Percentiles rank a stretch among this genome's conserved stretches.
phyloP scores from a whole-genome alignment of 2,888 invertebrate species.

The Belgica antarctica region DNA sequence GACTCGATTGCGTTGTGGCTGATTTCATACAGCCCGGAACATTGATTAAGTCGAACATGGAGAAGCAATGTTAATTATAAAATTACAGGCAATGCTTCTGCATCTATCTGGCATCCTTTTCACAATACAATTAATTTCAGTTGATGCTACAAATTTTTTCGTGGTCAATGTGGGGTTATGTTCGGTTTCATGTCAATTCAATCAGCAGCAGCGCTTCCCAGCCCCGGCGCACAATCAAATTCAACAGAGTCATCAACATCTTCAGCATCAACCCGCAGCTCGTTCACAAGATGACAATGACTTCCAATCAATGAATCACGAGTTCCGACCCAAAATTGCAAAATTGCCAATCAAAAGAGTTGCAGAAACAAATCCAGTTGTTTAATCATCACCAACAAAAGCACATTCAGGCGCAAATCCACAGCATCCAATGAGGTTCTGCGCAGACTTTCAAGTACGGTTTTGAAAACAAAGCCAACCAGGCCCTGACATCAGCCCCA shows the following conservation, averaged over 20 bases:
- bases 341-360: conserved; percentile 28
- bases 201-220: conserved; percentile 11
- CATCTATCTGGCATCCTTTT: no score
- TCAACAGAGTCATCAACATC: not conserved
- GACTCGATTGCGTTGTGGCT: no score
- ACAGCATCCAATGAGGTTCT: conserved; percentile 25
- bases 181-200: conserved; percentile 18
- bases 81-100: no score
- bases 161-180: not conserved
- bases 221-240: not conserved
- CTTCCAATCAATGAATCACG: not conserved
- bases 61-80: no score
- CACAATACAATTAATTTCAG: not conserved
- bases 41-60: no score
- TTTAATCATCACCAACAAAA: conserved; percentile 32
- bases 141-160: conserved; percentile 27
- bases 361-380: not conserved
- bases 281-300: not conserved
- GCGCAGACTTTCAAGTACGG: conserved; percentile 26
- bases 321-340: not conserved
- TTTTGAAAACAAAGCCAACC: not conserved
- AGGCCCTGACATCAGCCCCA: not conserved
- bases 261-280: not conserved
- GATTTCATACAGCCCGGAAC: no score
- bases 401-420: conserved; percentile 8